Evolutionary conservation across 2,888 invertebrate species (phyloP), one percentile per base, ranked within the genome.

Genomic region (Temnothorax rugatulus): DNA sequence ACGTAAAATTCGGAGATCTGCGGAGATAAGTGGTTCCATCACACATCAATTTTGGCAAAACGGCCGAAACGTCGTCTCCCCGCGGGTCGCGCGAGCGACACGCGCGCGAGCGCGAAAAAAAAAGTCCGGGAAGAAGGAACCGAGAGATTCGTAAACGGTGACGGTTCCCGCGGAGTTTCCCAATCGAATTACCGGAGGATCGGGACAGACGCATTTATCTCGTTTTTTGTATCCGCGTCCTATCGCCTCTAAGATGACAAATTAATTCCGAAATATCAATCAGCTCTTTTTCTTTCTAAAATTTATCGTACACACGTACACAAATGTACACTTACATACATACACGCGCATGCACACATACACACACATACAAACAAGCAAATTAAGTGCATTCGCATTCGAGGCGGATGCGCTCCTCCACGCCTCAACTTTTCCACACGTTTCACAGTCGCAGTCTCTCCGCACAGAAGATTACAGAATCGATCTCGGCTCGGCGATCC

Each of bases 1-100:
- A 86, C 87, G 83, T 87, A 87, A 87, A 82, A 86, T 82, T 81
- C 77, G 86, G 83, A 86, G 84, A 87, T 87, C 87, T 83, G 82
- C 81, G 85, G 79, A 81, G 64, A 64, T 71, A 71, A 85, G 57
- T 79, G 59, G 11, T 64, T 88, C 54, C 85, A 66, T 86, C 86
- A 81, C 86, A 83, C 83, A 68, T 69, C 66, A 86, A 68, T 81
- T 82, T 76, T 66, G 71, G 76, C 83, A 59, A 59, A 73, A 74
- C 61, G 66, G 9, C 18, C 18, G 18, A 68, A 66, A 25, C 47
- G 66, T 68, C n/a, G 29, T 29, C 1, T 29, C 0, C 25, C 52
- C 44, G 59, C 68, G 15, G 9, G 34, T 75, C n/a, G 66, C 59
- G 29, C 34, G 29, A 34, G 7, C 34, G 54, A 69, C n/a, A 21